Evolutionary conservation across 2,888 invertebrate genomes (phyloP), one percentile per base, ranked within the genome.

Genomic region (Mimumesa dahlbomi): DNA sequence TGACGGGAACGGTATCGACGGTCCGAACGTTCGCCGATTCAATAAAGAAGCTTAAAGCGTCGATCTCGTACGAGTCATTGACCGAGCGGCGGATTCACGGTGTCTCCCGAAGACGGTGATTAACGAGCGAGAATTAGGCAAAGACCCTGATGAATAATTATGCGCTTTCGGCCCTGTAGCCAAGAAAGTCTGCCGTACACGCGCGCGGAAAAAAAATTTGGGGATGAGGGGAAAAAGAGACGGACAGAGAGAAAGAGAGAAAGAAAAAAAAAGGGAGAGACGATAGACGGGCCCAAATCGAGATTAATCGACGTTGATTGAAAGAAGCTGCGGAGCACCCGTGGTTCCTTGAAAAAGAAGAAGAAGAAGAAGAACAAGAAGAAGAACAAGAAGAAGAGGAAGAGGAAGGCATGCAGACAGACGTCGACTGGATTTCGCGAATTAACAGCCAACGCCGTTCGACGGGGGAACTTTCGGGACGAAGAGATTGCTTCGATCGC

Each of bases 301-400:
- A 83, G 83, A 83, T 83, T 83, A 83, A 83, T 83, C 82, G 83
- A 80, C 77, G 74, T 79, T 80, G 83, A 83, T 83, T 78, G 81
- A 82, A 82, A 78, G 79, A 77, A 77, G 73, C 61, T 63, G 69
- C 43, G 43, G 45, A 48, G 57, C 57, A 34, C 18, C 46, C 49
- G 49, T 49, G 50, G 50, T 52, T 68, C 29, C 22, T 58, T 36
- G 46, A 38, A 36, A 25, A 50, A 25, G 29, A 64, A 31, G 49
- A 58, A 45, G 36, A 9, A 14, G n/a, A 4, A 46, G 18, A 14
- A 13, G 14, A 13, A 7, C 9, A 13, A 9, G 50, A 14, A 25
- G 18, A 22, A 45, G 45, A 52, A 36, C 45, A 56, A 34, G 14
- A 7, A 40, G 50, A 52, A 7, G 29, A 46, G 46, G 38, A 56